phyloP scores from a whole-genome alignment of 2,888 invertebrate species.

The Liodrosophila aerea region DNA sequence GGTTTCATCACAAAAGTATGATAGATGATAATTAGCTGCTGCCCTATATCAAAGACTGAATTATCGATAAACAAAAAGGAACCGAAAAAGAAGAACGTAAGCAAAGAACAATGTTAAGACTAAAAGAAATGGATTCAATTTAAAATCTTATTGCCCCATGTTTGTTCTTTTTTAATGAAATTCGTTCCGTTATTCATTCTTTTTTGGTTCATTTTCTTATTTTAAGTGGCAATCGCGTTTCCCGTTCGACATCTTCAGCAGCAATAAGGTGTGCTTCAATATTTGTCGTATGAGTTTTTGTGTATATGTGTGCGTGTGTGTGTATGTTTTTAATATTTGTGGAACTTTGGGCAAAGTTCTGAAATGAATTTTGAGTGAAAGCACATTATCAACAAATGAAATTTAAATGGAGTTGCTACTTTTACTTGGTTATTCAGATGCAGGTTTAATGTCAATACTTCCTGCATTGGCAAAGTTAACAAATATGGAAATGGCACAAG shows the following conservation, averaged over 20 bases:
- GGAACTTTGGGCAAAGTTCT: constrained; percentile 52
- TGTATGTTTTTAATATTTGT: constrained; percentile 25
- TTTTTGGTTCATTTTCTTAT: constrained; percentile 34
- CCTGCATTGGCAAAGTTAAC: constrained; percentile 4
- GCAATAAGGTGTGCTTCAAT: constrained; percentile 52
- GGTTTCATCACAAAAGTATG: too few species aligned
- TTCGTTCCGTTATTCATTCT: constrained; percentile 6
- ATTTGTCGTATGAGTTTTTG: constrained; percentile 40
- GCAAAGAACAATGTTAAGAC: too few species aligned
- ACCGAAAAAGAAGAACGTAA: too few species aligned
- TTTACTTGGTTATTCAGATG: constrained; percentile 8
- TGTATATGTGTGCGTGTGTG: constrained; percentile 4
- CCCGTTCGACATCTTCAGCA: constrained; percentile 39
- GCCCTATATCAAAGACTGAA: too few species aligned
- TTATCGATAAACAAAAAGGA: too few species aligned
- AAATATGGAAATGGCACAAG: constrained; percentile 23
- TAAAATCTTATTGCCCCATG: constrained; percentile 1
- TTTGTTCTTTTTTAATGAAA: constrained; percentile 2
- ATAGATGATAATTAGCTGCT: too few species aligned
- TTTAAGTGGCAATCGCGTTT: constrained; percentile 64
- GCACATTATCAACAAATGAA: constrained; percentile 66
- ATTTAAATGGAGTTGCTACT: constrained; percentile 55
- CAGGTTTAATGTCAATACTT: constrained; percentile 23
- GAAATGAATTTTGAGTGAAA: constrained; percentile 59
- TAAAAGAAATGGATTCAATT: too few species aligned